Conservation (phyloP, 1,140 invertebrate species). For the Manduca sexta region DNA sequence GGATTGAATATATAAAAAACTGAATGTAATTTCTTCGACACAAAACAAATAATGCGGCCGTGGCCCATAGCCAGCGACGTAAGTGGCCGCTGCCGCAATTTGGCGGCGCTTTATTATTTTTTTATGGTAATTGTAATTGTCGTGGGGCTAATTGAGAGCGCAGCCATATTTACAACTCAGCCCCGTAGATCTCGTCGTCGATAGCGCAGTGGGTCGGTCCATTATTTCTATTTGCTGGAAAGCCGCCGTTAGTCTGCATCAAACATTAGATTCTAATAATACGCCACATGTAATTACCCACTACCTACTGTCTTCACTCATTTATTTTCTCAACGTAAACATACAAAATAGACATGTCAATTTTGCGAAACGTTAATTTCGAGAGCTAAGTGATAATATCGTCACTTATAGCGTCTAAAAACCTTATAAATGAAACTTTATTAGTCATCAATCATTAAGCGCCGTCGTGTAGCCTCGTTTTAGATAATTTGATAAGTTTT, state of each 20-base stretch:
- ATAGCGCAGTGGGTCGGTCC: conserved; percentile 22
- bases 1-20: conserved; percentile 4
- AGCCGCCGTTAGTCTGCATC: conserved; percentile 15
- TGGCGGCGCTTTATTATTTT: conserved; percentile 50
- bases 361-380: no score
- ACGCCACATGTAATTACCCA: conserved; percentile 7
- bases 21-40: conserved; percentile 7
- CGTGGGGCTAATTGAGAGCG: conserved; percentile 42
- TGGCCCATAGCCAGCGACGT: conserved; percentile 6
- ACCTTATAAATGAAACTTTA: no score
- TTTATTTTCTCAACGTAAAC: not conserved
- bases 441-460: no score
- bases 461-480: no score
- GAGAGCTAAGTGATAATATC: no score
- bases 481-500: no score
- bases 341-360: no score
- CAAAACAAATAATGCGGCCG: conserved; percentile 18
- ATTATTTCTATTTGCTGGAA: conserved; percentile 40
- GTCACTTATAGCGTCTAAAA: no score
- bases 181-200: conserved; percentile 26
- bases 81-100: conserved; percentile 28
- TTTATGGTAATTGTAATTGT: conserved; percentile 59
- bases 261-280: conserved; percentile 9
- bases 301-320: conserved; percentile 3
- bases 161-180: conserved; percentile 40